Evolutionary conservation across 1,140 invertebrate species (phyloP), one percentile per base, ranked within the genome.

Genomic region (Hyles euphorbiae): DNA sequence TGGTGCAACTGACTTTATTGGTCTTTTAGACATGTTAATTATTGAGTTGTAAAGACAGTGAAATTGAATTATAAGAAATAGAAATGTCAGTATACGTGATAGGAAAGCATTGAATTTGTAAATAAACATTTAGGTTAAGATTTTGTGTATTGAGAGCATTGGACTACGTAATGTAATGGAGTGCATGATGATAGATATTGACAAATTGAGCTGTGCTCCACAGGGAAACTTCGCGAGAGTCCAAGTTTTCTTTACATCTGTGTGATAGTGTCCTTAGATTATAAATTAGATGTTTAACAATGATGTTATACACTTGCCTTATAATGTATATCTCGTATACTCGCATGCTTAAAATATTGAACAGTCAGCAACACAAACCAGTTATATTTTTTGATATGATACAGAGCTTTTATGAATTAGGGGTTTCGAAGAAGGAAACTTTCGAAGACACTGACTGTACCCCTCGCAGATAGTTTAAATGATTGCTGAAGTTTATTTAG

Each of bases 271-370:
- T 60, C 10, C 33, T 56, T 67, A 67, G 57, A 57, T 48, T 63
- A 61, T 62, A 61, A 49, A 63, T n/a, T 65, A 64, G 40, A 50
- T 22, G 22, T 22, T 40, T 40, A 40, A 54, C 63, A 55, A 61
- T 53, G 61, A 68, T 70, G 58, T 62, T 75, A 72, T 70, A 71
- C 71, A 75, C 74, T 78, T 76, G 78, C 78, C 76, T 81, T 78
- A 74, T 72, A 63, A 68, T 63, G 56, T 61, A 70, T 63, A 56
- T 77, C 65, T 70, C 67, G 53, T 76, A 71, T 81, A 78, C 74
- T 81, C 72, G 78, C 76, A 74, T 76, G 68, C 53, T 72, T 65
- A 62, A 54, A 58, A 66, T 51, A 55, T 9, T 46, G 5, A 2
- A n/a, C 46, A n/a, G 46, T 48, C n/a, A 5, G n/a, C 12, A 11